Base-by-base conservation (phyloP, 1,140 invertebrate species). In the Camponotus floridanus region DNA sequence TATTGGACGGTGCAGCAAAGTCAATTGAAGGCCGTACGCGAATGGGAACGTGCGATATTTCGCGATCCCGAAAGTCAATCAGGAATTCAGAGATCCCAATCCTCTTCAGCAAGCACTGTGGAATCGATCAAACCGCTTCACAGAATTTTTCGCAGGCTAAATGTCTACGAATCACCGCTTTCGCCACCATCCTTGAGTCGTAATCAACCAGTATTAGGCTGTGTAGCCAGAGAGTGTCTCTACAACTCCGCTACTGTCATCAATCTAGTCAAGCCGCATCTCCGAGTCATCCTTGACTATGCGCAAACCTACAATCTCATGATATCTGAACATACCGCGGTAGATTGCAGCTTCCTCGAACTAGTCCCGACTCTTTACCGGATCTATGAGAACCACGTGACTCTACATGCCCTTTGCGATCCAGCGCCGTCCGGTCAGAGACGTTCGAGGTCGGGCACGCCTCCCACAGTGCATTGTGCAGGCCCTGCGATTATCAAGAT, bases 261-360 rank as follows among this genome's bases (percentile, higher is more conserved):
- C 0, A 83, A 94, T 11, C 84, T 94, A 11, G 87, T 97, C 5
- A 94, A 95, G 57, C 92, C 95, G 2, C 96, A 96, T 90, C 94
- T 97, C 3, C 95, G 95, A 88, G 93, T 94, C 11, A 94, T 97
- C 26, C 92, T 95, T 15, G 95, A 96, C 70, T 97, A 96, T 94
- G 96, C 97, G 15, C 95, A 96, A 91, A 95, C 93, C 0, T 95
- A 94, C 65, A 95, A 95, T 78, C 90, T 96, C 26, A 94, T 96
- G 88, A 93, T 96, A 18, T 96, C 96, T 1, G 96, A 97, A 89
- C 96, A 97, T 71, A 96, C 96, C 26, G 96, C 96, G 0, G 92
- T 97, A 13, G 97, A 98, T 93, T 96, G 96, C 76, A 95, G 93
- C 33, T 97, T 97, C 89, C 90, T 97, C 61, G 97, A 98, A 86